Conservation (phyloP, 1,140 invertebrate genomes). For the Hylyphantes graminicola region DNA sequence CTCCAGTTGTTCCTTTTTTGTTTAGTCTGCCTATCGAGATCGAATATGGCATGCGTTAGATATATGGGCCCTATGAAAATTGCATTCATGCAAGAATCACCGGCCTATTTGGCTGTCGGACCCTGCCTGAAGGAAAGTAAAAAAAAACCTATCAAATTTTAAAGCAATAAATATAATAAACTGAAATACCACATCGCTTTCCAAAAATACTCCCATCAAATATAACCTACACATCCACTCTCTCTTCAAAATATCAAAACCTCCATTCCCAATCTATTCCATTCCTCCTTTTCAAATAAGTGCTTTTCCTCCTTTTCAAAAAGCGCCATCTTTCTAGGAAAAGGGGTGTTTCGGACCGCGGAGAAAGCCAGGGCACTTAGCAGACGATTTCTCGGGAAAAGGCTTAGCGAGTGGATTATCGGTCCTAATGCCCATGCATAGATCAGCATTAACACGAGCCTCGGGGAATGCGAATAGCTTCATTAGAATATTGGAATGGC, state of each 20-base stretch:
- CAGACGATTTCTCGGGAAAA: slow-evolving; percentile 47
- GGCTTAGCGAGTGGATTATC: slow-evolving; percentile 52
- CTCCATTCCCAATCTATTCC: slow-evolving; percentile 4
- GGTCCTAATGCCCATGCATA: slow-evolving; percentile 54
- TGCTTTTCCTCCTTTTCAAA: slow-evolving; percentile 18
- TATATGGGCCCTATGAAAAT: too few relatives aligned
- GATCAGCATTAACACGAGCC: slow-evolving; percentile 50
- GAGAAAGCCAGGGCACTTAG: slow-evolving; percentile 53
- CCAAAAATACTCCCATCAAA: not conserved
- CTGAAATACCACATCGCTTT: too few relatives aligned
- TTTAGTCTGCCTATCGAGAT: too few relatives aligned
- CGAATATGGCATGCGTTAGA: too few relatives aligned
- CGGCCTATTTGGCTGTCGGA: too few relatives aligned
- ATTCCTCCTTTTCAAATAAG: slow-evolving; percentile 38
- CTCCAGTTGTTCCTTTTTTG: too few relatives aligned
- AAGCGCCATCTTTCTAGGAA: slow-evolving; percentile 50
- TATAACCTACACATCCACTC: not conserved
- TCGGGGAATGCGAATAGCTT: slow-evolving; percentile 39
- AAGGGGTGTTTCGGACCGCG: slow-evolving; percentile 2
- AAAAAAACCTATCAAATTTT: too few relatives aligned
- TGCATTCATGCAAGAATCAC: too few relatives aligned
- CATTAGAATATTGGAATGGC: slow-evolving; percentile 37
- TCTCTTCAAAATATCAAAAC: not conserved
- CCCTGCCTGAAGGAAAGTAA: too few relatives aligned
- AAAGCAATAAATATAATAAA: too few relatives aligned